phyloP scores from a whole-genome alignment of 1,140 invertebrate species.

The Lordiphosa stackelbergi region DNA sequence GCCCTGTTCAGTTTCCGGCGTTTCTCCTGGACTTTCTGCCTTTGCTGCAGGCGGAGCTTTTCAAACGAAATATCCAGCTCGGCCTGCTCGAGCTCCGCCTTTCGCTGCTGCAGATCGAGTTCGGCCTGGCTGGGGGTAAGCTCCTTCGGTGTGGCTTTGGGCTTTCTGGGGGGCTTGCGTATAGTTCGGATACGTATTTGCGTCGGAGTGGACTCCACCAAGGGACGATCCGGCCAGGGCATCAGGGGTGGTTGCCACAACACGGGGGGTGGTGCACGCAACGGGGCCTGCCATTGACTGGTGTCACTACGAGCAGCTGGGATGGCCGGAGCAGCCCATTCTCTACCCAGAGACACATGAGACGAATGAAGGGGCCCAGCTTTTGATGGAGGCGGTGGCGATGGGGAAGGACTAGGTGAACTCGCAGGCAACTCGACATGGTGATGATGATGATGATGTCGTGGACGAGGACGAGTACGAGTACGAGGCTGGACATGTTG shows the following conservation, averaged over 20 bases:
- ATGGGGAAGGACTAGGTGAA: not conserved
- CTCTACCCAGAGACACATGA: slow-evolving; percentile 14
- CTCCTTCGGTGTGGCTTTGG: not conserved
- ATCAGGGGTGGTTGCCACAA: not conserved
- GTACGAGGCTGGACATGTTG: not conserved
- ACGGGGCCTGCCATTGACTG: slow-evolving; percentile 23
- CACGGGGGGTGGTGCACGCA: not conserved
- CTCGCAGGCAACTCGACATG: not conserved
- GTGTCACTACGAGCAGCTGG: slow-evolving; percentile 15
- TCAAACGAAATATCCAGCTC: no score
- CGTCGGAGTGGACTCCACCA: not conserved
- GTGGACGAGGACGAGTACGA: not conserved
- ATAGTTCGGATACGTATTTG: not conserved
- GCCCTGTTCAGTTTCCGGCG: no score
- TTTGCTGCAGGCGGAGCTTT: no score
- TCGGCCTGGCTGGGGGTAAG: not conserved
- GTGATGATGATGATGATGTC: slow-evolving; percentile 3
- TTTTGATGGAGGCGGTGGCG: no score
- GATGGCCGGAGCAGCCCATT: slow-evolving; percentile 41
- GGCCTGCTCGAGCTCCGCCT: no score
- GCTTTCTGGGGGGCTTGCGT: not conserved
- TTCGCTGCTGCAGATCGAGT: not conserved
- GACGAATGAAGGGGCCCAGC: no score
- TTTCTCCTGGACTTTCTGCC: no score
- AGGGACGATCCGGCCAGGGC: not conserved